Evolutionary conservation across 2,888 invertebrate species (phyloP).

Genomic region (Cyclophora punctaria): DNA sequence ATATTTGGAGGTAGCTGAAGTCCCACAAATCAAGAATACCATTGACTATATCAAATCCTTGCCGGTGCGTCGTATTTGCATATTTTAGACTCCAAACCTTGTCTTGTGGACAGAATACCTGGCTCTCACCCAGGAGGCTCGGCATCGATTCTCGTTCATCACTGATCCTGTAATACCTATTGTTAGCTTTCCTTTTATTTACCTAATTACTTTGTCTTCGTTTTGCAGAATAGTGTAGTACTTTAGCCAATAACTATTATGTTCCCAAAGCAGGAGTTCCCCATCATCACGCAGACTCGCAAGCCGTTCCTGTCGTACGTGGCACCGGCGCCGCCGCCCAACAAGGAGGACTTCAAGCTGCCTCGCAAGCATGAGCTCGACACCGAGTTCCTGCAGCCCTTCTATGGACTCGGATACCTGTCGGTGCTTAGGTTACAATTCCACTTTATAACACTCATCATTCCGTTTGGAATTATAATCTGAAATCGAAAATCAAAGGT

Average conservation of each 20-base stretch:
- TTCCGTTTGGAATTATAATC: too few species aligned
- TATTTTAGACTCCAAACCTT: too few species aligned
- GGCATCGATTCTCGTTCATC: too few species aligned
- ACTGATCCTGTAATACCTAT: too few species aligned
- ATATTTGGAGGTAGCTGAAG: conserved; percentile 31
- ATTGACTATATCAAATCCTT: conserved; percentile 36
- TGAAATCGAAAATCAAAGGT: too few species aligned
- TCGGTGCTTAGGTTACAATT: conserved; percentile 42
- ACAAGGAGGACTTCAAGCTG: conserved; percentile 36
- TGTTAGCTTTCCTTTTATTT: too few species aligned
- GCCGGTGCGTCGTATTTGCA: conserved; percentile 28
- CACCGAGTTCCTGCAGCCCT: conserved; percentile 44
- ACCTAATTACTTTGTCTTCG: too few species aligned
- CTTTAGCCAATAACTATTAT: too few species aligned
- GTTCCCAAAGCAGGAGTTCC: conserved; percentile 35
- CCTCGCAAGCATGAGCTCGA: conserved; percentile 51
- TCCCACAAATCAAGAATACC: conserved; percentile 43
- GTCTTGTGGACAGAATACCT: too few species aligned
- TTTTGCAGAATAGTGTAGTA: too few species aligned
- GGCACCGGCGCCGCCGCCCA: conserved; percentile 33
- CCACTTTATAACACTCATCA: background rate
- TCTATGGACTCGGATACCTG: conserved; percentile 44
- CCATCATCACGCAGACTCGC: conserved; percentile 23
- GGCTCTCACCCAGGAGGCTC: too few species aligned
- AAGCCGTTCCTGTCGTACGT: conserved; percentile 38